Percentiles rank a stretch among this genome's conserved stretches.
phyloP scores from a whole-genome alignment of 2,888 invertebrate species.

The Pterostichus madidus region DNA sequence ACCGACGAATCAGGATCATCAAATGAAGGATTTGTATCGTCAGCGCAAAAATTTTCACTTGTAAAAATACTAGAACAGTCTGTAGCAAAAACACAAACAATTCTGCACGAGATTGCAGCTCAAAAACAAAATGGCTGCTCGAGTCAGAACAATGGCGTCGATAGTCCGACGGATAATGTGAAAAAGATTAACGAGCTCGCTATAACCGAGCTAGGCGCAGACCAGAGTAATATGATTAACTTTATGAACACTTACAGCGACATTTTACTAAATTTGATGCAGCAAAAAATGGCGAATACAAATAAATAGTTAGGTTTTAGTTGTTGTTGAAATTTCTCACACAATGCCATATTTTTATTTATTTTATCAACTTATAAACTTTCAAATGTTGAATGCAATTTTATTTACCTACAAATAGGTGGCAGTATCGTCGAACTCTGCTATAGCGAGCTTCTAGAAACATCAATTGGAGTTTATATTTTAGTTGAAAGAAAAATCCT shows the following conservation, averaged over 20 bases:
- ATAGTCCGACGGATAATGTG: conserved; percentile 78
- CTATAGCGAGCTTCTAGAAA: neutral
- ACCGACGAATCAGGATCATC: conserved; percentile 77
- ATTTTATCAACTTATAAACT: neutral
- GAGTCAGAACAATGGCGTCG: conserved; percentile 71
- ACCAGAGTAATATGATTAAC: conserved; percentile 79
- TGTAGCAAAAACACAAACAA: conserved; percentile 81
- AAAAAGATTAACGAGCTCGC: conserved; percentile 78
- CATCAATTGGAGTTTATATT: too few species aligned
- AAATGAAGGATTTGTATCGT: conserved; percentile 69
- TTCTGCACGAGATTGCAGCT: conserved; percentile 78
- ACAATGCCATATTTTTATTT: conserved; percentile 15
- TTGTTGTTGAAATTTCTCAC: too few species aligned
- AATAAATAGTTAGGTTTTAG: conserved; percentile 68
- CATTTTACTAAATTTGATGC: conserved; percentile 81
- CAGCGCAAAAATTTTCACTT: conserved; percentile 77
- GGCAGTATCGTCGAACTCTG: neutral
- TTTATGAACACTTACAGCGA: conserved; percentile 84
- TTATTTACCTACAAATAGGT: neutral
- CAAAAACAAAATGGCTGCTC: conserved; percentile 72
- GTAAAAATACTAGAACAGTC: conserved; percentile 80
- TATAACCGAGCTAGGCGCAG: conserved; percentile 74
- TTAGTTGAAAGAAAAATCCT: too few species aligned
- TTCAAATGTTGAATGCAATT: neutral
- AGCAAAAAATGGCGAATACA: conserved; percentile 79